phyloP scores from a whole-genome alignment of 2,888 invertebrate genomes.

The Polymixis lichenea region DNA sequence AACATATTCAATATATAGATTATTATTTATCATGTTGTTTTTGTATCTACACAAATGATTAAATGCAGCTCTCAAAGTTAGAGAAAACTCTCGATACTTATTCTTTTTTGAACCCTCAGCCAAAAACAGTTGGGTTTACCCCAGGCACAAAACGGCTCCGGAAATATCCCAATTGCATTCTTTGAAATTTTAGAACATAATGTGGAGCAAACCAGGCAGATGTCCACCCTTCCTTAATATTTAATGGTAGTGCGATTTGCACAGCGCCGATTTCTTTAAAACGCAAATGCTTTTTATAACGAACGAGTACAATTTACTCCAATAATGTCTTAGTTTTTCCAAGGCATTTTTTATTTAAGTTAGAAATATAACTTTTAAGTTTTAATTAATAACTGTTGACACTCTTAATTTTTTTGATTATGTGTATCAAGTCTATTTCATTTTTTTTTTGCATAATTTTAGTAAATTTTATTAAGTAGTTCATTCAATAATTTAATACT shows the following conservation, averaged over 20 bases:
- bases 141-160: background rate
- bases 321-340: background rate
- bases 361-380: no score
- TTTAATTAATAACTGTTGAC: background rate
- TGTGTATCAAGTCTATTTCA: background rate
- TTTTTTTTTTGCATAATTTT: background rate
- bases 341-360: background rate
- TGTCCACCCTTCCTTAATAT: background rate
- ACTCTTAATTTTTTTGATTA: background rate
- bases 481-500: background rate
- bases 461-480: background rate
- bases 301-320: background rate
- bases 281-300: background rate
- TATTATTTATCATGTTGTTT: no score
- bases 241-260: background rate
- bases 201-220: conserved; percentile 7
- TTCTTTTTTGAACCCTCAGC: background rate
- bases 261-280: background rate
- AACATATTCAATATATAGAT: no score
- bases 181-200: background rate
- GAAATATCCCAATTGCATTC: background rate
- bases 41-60: background rate
- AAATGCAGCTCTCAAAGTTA: background rate
- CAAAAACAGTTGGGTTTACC: background rate
- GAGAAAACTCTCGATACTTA: background rate